Conservation (phyloP, 1,140 invertebrate species). For the Cydia amplana region DNA sequence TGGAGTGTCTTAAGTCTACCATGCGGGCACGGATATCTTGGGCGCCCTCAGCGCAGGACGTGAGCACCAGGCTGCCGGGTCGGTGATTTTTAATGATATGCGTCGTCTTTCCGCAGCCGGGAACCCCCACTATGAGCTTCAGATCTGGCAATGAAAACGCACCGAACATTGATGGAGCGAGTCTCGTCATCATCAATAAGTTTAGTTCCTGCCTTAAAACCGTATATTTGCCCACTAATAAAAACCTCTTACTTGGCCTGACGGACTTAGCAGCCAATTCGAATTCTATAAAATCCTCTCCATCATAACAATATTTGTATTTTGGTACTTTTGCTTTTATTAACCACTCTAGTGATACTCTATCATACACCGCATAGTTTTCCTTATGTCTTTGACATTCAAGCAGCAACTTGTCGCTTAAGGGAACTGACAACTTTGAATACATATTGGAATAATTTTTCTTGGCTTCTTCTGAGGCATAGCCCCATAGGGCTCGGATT, state of each 20-base stretch:
- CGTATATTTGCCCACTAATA: slow-evolving; percentile 15
- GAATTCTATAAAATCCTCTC: neutral
- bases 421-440: neutral
- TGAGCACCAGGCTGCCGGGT: slow-evolving; percentile 2
- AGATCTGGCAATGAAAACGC: neutral
- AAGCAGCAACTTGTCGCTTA: neutral
- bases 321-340: neutral
- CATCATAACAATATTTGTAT: slow-evolving; percentile 3
- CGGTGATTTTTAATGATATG: slow-evolving; percentile 5
- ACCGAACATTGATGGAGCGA: neutral
- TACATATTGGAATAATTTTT: slow-evolving; percentile 8
- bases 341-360: neutral
- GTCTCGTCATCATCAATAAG: neutral
- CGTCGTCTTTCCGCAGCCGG: slow-evolving; percentile 6
- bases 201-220: slow-evolving; percentile 2
- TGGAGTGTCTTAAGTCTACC: neutral
- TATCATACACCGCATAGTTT: neutral
- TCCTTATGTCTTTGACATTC: slow-evolving; percentile 18
- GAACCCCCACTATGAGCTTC: neutral
- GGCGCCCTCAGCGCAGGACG: slow-evolving; percentile 7
- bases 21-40: slow-evolving; percentile 9
- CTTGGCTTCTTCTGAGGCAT: neutral
- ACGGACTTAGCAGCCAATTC: neutral
- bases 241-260: neutral
- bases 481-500: neutral